Evolutionary conservation across 2,888 invertebrate genomes (phyloP).

Genomic region (Eupithecia subfuscata): DNA sequence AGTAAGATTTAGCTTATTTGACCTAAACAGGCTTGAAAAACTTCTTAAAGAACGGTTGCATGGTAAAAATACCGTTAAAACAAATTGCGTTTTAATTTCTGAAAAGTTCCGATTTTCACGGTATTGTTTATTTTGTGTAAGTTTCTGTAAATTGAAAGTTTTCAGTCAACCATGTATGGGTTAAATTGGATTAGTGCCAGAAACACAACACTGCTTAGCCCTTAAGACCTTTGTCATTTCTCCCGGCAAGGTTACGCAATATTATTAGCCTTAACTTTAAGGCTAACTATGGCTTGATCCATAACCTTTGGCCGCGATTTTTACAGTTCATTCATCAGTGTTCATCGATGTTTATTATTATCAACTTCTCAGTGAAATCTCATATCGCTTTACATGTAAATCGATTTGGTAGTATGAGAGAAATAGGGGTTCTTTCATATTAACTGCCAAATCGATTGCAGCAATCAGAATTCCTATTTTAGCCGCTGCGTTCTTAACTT

Average conservation of each 20-base stretch:
- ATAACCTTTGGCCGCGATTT: constrained; percentile 2
- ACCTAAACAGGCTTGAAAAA: neutral
- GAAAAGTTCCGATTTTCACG: neutral
- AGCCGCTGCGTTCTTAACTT: neutral
- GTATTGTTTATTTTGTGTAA: neutral
- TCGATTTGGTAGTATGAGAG: too few species aligned
- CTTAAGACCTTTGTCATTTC: neutral
- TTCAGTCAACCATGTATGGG: neutral
- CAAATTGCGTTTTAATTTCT: neutral
- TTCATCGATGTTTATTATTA: neutral
- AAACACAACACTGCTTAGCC: neutral
- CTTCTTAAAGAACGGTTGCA: too few species aligned
- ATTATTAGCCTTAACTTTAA: neutral
- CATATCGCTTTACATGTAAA: neutral
- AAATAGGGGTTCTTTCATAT: too few species aligned
- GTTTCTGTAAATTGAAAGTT: neutral
- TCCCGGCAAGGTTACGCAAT: constrained; percentile 9
- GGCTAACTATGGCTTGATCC: neutral
- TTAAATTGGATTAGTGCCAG: neutral
- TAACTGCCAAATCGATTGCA: neutral
- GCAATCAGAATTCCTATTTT: neutral
- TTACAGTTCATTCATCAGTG: neutral
- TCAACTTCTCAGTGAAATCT: neutral
- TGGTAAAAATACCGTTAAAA: too few species aligned
- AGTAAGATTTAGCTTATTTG: too few species aligned